Percentiles rank a stretch among this genome's conserved stretches.
Conservation (phyloP, 1,140 invertebrate genomes). For the Caenorhabditis briggsae region DNA sequence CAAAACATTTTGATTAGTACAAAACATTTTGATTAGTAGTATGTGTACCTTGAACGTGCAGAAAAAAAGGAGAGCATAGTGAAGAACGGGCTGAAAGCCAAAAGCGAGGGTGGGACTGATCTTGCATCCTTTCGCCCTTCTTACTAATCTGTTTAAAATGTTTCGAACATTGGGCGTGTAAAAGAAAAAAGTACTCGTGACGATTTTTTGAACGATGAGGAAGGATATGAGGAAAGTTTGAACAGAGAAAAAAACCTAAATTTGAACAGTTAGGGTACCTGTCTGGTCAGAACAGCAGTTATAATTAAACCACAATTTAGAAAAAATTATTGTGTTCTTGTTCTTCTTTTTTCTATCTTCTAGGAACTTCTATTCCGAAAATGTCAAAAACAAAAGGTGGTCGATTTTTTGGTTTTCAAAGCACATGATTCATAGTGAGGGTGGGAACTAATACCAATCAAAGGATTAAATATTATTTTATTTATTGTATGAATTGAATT, state of each 20-base stretch:
- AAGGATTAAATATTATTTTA: constrained; percentile 1
- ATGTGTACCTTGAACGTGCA: background rate
- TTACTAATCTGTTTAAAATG: constrained; percentile 3
- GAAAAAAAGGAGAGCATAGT: background rate
- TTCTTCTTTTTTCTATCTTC: background rate
- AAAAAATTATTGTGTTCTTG: background rate
- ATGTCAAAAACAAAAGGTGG: background rate
- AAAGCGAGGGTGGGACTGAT: constrained; percentile 31
- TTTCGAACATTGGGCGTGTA: background rate
- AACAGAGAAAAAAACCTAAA: background rate
- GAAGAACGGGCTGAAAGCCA: background rate
- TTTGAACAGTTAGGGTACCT: background rate
- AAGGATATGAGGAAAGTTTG: background rate
- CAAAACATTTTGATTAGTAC: background rate
- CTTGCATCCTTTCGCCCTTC: background rate
- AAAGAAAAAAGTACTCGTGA: background rate
- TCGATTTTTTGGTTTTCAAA: background rate
- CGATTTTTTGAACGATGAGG: background rate
- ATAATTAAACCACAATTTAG: background rate
- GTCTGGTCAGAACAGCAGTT: background rate
- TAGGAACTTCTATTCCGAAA: background rate
- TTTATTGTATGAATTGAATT: background rate
- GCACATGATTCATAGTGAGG: constrained; percentile 20
- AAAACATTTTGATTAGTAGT: background rate
- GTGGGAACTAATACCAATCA: constrained; percentile 38